These are phyloP conservation scores for Copsychus sechellarum DNA, from an alignment of 2,113 vertebrate genomes.

Conservation along the genomic window DNA sequence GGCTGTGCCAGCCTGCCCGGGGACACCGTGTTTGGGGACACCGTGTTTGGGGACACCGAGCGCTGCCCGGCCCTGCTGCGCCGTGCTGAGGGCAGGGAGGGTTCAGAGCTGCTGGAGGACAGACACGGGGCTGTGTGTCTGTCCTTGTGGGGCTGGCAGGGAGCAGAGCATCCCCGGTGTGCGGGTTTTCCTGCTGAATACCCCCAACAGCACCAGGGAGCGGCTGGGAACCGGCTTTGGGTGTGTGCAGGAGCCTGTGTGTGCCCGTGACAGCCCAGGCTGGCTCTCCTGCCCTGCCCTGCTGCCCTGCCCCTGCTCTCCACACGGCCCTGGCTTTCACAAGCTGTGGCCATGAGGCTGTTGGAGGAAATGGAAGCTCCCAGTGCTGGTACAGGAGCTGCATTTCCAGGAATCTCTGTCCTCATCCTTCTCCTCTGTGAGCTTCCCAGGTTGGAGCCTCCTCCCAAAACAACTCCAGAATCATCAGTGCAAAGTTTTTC, in stretches of 20 bases:
- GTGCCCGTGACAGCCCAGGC: background rate
- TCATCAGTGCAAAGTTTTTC: rapidly evolving
- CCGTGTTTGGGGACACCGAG: background rate
- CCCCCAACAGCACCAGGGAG: background rate
- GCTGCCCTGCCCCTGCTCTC: background rate
- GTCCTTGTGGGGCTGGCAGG: background rate
- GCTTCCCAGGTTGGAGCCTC: background rate
- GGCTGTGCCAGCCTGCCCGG: background rate
- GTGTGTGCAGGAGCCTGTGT: background rate
- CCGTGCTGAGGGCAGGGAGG: background rate
- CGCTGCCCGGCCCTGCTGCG: background rate
- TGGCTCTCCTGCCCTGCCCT: background rate
- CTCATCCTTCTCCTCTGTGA: background rate
- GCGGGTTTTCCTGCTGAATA: rapidly evolving
- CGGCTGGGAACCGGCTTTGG: background rate
- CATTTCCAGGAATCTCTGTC: background rate
- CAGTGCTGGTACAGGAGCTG: background rate
- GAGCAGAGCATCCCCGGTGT: background rate
- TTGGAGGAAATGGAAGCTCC: background rate
- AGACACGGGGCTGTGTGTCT: background rate
- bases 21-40: background rate
- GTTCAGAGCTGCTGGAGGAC: rapidly evolving
- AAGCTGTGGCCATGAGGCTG: background rate
- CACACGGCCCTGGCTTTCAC: background rate
- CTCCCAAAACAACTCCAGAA: background rate